Percentiles rank a stretch among this genome's conserved stretches.
Evolutionary conservation across 2,113 vertebrate genomes (phyloP).

Genomic region (Lagopus muta): DNA sequence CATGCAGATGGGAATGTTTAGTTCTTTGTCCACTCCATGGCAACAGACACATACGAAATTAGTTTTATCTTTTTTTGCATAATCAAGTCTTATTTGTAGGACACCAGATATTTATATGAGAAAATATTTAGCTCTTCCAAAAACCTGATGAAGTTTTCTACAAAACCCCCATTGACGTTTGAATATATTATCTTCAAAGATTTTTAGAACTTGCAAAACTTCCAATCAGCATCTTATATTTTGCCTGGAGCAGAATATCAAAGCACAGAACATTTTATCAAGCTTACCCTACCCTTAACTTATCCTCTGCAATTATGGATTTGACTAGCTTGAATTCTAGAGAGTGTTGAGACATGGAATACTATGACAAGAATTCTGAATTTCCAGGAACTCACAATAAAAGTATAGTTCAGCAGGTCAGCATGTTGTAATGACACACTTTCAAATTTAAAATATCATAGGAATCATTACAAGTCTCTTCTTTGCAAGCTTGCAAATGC

Average conservation of each 20-base stretch:
- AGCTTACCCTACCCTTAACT: slow-evolving; percentile 13
- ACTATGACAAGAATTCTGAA: slow-evolving; percentile 19
- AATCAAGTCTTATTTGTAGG: slow-evolving; percentile 26
- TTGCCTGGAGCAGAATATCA: slow-evolving; percentile 56
- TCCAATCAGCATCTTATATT: slow-evolving; percentile 37
- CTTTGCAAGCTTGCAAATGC: not conserved
- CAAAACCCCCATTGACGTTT: not conserved
- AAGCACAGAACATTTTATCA: slow-evolving; percentile 54
- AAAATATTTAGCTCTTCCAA: slow-evolving; percentile 54
- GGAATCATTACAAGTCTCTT: not conserved
- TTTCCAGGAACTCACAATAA: slow-evolving; percentile 26
- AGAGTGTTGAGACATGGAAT: slow-evolving; percentile 1
- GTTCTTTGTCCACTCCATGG: not conserved
- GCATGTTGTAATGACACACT: not conserved
- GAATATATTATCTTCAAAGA: slow-evolving; percentile 64
- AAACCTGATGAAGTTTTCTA: slow-evolving; percentile 54
- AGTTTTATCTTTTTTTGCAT: not conserved
- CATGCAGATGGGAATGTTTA: not conserved
- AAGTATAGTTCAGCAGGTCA: not conserved
- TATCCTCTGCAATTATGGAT: slow-evolving; percentile 10
- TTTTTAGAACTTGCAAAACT: slow-evolving; percentile 55
- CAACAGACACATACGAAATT: not conserved
- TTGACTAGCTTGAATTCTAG: not conserved
- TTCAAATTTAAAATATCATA: not conserved
- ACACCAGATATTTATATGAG: slow-evolving; percentile 17